Evolutionary conservation across 2,797 vertebrate species (phyloP).

Genomic region (Coregonus sp.): DNA sequence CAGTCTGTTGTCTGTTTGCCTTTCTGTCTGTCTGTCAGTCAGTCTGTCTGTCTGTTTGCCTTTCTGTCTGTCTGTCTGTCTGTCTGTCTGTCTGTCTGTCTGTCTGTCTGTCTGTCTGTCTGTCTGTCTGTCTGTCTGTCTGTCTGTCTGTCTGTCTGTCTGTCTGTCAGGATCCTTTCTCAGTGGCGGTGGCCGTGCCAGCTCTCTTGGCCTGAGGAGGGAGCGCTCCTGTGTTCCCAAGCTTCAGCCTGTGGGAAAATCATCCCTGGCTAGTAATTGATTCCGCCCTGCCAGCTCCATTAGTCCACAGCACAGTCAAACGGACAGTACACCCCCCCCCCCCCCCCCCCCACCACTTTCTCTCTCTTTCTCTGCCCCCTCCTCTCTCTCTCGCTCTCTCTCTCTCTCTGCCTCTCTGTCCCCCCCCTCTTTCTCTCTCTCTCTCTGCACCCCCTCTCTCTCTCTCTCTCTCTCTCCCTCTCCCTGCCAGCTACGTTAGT

Average conservation of each 20-base stretch:
- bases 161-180: slow-evolving; percentile 27
- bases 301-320: slow-evolving; percentile 84
- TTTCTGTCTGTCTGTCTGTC: no score
- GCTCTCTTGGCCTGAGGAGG: slow-evolving; percentile 48
- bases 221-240: slow-evolving; percentile 86
- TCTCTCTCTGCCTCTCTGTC: no score
- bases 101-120: no score
- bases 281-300: slow-evolving; percentile 96
- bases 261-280: slow-evolving; percentile 95
- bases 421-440: rapidly evolving
- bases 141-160: not conserved
- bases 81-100: no score
- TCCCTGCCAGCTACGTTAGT: no score
- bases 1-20: no score
- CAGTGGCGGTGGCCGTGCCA: slow-evolving; percentile 41
- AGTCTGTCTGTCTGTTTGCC: not conserved
- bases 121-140: no score
- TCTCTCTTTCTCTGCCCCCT: not conserved
- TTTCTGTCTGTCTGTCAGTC: no score
- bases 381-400: not conserved
- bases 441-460: rapidly evolving
- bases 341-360: not conserved
- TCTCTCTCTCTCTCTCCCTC: no score
- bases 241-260: slow-evolving; percentile 94
- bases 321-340: slow-evolving; percentile 70